Percentiles rank a stretch among this genome's conserved stretches.
These are phyloP conservation scores for Macrotus californicus DNA, from an alignment of 2,113 vertebrate genomes.

Conservation along the genomic window DNA sequence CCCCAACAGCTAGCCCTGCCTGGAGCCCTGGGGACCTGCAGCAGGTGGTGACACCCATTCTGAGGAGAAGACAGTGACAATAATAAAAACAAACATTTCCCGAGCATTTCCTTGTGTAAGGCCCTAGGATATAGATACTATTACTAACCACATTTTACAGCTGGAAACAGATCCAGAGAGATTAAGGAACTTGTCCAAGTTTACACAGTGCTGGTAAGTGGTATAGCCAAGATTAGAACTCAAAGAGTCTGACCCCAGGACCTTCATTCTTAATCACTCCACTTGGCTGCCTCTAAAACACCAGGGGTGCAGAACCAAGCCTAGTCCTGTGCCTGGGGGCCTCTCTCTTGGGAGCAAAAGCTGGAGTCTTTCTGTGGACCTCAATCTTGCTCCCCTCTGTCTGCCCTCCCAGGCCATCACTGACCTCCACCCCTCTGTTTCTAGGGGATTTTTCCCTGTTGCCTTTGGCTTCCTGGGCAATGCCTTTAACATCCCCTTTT, in stretches of 20 bases:
- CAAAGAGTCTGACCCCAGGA: not conserved
- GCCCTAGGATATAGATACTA: not conserved
- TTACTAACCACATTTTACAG: not conserved
- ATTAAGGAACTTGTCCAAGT: not conserved
- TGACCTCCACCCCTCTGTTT: not conserved
- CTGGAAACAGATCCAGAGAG: not conserved
- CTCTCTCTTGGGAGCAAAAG: not conserved
- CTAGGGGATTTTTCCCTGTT: slow-evolving; percentile 89
- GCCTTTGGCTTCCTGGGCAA: slow-evolving; percentile 84
- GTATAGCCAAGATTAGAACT: not conserved
- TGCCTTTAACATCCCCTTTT: slow-evolving; percentile 80
- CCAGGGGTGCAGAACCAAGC: not conserved
- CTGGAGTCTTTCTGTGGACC: not conserved
- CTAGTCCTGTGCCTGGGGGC: not conserved
- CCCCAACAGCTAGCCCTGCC: accelerated
- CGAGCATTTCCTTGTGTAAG: no score
- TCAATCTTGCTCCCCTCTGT: not conserved
- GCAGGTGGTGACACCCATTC: not conserved
- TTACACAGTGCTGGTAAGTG: not conserved
- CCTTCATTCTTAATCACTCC: not conserved
- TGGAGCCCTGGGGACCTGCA: not conserved
- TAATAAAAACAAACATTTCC: not conserved
- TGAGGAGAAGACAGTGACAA: not conserved
- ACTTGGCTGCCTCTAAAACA: not conserved
- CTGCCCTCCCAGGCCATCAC: not conserved